Evolutionary conservation across 2,113 vertebrate species (phyloP).

Genomic region (Arothron firmamentum): DNA sequence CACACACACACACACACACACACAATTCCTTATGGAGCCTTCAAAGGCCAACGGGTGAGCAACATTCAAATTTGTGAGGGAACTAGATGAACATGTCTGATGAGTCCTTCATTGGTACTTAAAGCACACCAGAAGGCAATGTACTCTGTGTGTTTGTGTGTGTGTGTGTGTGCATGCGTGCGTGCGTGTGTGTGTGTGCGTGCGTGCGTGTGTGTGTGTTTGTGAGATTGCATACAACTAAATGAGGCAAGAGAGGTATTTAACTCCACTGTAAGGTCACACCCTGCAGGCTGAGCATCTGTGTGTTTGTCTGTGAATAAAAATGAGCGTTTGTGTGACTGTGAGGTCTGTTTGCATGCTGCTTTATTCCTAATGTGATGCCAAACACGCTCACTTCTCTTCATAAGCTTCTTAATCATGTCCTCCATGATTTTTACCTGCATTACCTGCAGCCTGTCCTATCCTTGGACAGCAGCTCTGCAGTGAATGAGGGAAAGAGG

Average conservation of each 20-base stretch:
- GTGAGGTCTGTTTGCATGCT: slow-evolving; percentile 52
- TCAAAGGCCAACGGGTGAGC: slow-evolving; percentile 48
- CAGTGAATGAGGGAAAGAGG: slow-evolving; percentile 23
- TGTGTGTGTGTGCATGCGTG: slow-evolving; percentile 3
- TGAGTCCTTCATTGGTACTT: slow-evolving; percentile 66
- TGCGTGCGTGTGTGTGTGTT: slow-evolving; percentile 2
- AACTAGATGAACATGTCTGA: slow-evolving; percentile 67
- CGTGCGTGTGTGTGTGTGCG: slow-evolving; percentile 11
- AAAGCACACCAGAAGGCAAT: slow-evolving; percentile 55
- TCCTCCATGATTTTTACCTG: slow-evolving; percentile 75
- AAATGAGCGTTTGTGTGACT: slow-evolving; percentile 59
- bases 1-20: slow-evolving; percentile 23
- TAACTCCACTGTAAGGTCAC: slow-evolving; percentile 74
- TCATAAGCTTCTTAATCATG: slow-evolving; percentile 79
- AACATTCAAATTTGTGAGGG: slow-evolving; percentile 61
- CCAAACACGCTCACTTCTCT: slow-evolving; percentile 41
- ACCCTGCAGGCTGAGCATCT: slow-evolving; percentile 57
- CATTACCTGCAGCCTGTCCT: slow-evolving; percentile 68
- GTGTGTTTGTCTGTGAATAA: slow-evolving; percentile 60
- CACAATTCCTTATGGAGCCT: slow-evolving; percentile 40
- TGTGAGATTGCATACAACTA: slow-evolving; percentile 37
- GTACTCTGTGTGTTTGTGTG: slow-evolving; percentile 2
- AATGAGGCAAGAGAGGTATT: slow-evolving; percentile 67
- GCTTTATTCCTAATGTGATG: slow-evolving; percentile 47
- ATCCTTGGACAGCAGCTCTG: slow-evolving; percentile 66